Evolutionary conservation across 2,797 vertebrate species (phyloP).

Genomic region (Darevskia mixta): DNA sequence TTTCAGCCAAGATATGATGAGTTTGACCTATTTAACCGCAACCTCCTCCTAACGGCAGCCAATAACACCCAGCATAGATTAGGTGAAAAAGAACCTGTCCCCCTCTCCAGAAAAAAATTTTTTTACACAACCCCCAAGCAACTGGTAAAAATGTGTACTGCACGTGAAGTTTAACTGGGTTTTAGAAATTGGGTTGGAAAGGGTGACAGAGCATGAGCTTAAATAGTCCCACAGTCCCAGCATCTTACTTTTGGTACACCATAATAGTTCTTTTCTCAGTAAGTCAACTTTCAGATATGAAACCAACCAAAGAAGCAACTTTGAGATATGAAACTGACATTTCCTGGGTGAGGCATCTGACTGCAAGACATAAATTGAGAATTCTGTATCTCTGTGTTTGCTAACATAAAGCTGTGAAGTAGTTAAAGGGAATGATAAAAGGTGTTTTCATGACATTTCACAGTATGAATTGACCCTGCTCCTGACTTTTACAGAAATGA

Average conservation of each 20-base stretch:
- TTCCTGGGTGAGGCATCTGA: neutral
- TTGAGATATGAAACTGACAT: neutral
- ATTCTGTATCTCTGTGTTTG: constrained; percentile 6
- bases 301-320: neutral
- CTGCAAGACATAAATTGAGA: neutral
- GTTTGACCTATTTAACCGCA: too few relatives aligned
- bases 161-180: too few relatives aligned
- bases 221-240: too few relatives aligned
- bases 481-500: constrained; percentile 48
- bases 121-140: too few relatives aligned
- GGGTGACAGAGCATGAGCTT: too few relatives aligned
- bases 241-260: neutral
- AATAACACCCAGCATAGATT: too few relatives aligned
- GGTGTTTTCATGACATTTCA: constrained; percentile 27
- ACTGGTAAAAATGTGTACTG: too few relatives aligned
- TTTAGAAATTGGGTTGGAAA: too few relatives aligned
- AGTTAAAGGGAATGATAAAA: constrained; percentile 50
- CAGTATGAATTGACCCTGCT: constrained; percentile 38
- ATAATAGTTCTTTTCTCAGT: neutral
- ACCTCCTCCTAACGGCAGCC: too few relatives aligned
- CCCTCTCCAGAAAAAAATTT: too few relatives aligned
- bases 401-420: constrained; percentile 25
- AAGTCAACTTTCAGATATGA: neutral
- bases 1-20: too few relatives aligned
- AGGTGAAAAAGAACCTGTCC: too few relatives aligned